Base-by-base conservation (phyloP, 2,888 invertebrate species). In the Chrysotoxum bicinctum region DNA sequence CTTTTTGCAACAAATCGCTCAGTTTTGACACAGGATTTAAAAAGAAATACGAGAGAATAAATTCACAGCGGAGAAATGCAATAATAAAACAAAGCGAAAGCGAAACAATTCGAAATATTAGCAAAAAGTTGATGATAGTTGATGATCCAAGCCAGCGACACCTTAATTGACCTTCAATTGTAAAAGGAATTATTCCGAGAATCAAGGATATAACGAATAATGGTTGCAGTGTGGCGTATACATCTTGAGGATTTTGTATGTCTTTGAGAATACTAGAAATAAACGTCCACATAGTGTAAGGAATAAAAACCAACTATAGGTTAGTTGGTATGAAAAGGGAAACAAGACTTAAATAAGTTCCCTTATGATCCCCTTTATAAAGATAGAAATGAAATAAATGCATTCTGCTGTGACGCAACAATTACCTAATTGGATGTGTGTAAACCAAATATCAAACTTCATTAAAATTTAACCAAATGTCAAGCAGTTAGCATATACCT, bases 1-100 rank as follows among this genome's bases (percentile, higher is more conserved):
- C 81, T 52, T 88, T 89, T 56, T 91, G 90, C 45, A 90, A 9
- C 0, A 87, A 73, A 58, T 88, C 90, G 1, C 90, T 90, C 3
- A 90, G 23, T 3, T 48, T 77, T 1, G 91, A 89, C 0, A 91
- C 70, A 10, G 89, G 64, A 0, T 90, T 88, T 19, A 83, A 9
- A 4, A 89, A 89, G 16, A 91, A 89, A 32, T 89, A 88, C 0
- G 85, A 76, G 56, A 90, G 77, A 12, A 91, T 56, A 1, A 88
- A 87, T 7, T 88, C 88, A 1, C 87, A 82, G 7, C 88, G 76
- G 0, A 68, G 0, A 21, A 76, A 54, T 21, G 88, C 87, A 3
- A 84, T 88, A 0, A 75, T 0, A 19, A 89, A 89, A 35, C 87
- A 87, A 1, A 73, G 19, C 2, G 48, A 35, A 26, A 89, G 88